Evolutionary conservation across 92 coral and sea anemone genomes (phyloP).

Genomic region (Umimayanthus chanpuru): DNA sequence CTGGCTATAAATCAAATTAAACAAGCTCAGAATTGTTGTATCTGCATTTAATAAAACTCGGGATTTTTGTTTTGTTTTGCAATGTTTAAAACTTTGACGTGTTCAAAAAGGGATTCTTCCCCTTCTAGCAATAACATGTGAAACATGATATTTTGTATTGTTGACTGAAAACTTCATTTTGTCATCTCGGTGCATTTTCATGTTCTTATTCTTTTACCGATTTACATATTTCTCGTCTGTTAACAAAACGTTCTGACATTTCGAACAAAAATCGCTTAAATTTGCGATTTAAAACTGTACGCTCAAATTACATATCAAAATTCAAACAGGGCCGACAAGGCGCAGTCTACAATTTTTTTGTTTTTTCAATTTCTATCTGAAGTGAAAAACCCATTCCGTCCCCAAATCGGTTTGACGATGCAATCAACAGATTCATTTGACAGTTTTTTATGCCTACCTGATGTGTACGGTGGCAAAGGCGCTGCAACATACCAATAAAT

Average conservation of each 20-base stretch:
- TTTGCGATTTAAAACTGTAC: not conserved
- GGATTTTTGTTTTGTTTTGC: not conserved
- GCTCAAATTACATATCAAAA: not conserved
- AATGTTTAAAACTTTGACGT: not conserved
- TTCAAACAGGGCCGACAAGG: not conserved
- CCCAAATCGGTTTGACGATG: not conserved
- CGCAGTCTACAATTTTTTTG: not conserved
- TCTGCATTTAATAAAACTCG: not conserved
- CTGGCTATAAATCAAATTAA: not conserved
- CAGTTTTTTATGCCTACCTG: not conserved
- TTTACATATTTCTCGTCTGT: not conserved
- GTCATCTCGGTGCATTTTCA: not conserved
- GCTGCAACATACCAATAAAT: not conserved
- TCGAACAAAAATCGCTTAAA: not conserved
- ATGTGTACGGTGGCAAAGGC: not conserved
- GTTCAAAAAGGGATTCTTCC: not conserved
- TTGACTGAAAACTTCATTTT: not conserved
- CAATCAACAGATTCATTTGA: slow-evolving; percentile 13
- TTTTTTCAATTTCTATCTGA: not conserved
- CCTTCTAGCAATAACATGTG: not conserved
- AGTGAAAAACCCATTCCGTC: slow-evolving; percentile 1
- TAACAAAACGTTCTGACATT: slow-evolving; percentile 1
- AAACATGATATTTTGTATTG: not conserved
- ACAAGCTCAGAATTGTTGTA: not conserved
- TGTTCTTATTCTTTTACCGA: not conserved